phyloP scores from a whole-genome alignment of 53 echinoderm and acorn worm genomes.

The Paracentrotus lividus region DNA sequence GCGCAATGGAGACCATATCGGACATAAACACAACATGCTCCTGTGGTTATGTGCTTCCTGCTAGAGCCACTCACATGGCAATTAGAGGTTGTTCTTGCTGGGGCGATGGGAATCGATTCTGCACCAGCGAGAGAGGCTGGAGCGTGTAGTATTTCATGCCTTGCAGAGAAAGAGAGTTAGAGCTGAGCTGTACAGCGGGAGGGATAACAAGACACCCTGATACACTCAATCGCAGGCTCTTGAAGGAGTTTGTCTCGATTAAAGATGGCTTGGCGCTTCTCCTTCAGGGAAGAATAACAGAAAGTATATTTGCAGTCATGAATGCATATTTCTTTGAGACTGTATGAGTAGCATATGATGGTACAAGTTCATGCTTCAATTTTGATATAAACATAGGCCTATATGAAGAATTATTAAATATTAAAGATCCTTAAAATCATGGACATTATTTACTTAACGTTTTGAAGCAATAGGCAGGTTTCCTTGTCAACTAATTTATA shows the following conservation, averaged over 20 bases:
- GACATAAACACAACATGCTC: neutral
- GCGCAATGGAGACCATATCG: neutral
- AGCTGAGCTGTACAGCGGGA: neutral
- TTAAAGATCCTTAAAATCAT: no score
- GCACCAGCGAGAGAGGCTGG: neutral
- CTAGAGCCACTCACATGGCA: conserved; percentile 16
- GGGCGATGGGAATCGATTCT: conserved; percentile 29
- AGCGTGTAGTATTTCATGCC: conserved; percentile 41
- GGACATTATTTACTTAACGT: no score
- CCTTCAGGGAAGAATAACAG: neutral
- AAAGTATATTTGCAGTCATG: neutral
- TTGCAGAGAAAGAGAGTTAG: conserved; percentile 20
- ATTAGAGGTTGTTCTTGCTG: conserved; percentile 34
- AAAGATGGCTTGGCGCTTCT: neutral
- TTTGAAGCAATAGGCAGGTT: no score
- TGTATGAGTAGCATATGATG: no score
- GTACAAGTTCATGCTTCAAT: no score
- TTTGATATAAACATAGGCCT: no score
- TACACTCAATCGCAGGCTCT: neutral
- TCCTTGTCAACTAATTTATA: no score
- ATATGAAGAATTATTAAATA: no score
- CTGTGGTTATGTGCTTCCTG: conserved; percentile 12
- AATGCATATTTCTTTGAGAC: neutral
- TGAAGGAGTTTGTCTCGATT: neutral
- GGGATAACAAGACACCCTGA: neutral